Evolutionary conservation across 2,888 invertebrate species (phyloP), one percentile per base, ranked within the genome.

Genomic region (Pseudococcus viburni): DNA sequence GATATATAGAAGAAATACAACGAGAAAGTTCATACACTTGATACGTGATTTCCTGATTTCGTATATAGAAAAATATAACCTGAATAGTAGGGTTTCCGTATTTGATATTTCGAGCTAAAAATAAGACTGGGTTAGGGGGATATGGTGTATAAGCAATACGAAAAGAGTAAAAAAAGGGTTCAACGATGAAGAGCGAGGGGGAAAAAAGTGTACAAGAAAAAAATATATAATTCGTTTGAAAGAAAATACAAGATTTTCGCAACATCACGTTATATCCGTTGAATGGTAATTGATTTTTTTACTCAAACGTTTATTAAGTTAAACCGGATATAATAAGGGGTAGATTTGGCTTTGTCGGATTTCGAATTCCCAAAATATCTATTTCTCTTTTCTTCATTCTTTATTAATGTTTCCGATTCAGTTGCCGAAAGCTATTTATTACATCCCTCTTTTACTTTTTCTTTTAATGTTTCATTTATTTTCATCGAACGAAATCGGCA

Each of bases 401-500:
- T 83, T 83, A 83, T 83, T 83, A 83, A 83, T 83, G 80, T 46
- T 83, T 83, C 80, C 80, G 80, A 83, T 83, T 83, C 80, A 83
- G 80, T 83, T 83, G 80, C 80, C 80, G 80, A 83, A 83, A 83
- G 80, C 80, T 83, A 83, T 83, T 83, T 83, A 83, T 83, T 83
- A 83, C 80, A 33, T 83, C 39, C 80, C 80, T 42, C 80, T 83
- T 83, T 46, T 46, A 83, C 42, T 83, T 19, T 46, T 42, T 46
- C 80, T 83, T 83, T 83, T 83, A 83, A 83, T 83, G 80, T 83
- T 83, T 83, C 80, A 83, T 83, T 83, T 83, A 83, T 83, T 83
- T 83, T 83, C 80, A 73, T 73, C 73, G 73, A 73, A 73, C 73
- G 33, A 73, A 73, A 73, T 73, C 73, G 73, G 73, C 73, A 73